Conservation (phyloP, 2,888 invertebrate species). For the Stenurella melanura region DNA sequence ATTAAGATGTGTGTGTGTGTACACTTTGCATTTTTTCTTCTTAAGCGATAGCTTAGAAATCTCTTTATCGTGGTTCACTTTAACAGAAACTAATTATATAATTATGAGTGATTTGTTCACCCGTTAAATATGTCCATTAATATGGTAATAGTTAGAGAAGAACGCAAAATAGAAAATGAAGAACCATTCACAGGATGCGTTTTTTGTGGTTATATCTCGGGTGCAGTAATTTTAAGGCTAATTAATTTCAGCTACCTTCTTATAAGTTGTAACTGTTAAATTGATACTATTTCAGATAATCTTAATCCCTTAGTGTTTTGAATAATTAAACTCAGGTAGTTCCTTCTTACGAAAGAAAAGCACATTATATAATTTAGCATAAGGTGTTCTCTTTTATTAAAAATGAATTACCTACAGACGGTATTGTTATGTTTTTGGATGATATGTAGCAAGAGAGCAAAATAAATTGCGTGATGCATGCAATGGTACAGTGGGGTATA, state of each 20-base stretch:
- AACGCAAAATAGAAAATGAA: slow-evolving; percentile 20
- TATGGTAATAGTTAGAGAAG: slow-evolving; percentile 24
- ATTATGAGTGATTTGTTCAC: slow-evolving; percentile 24
- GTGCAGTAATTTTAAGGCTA: slow-evolving; percentile 56
- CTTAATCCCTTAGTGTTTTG: slow-evolving; percentile 46
- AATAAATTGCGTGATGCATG: slow-evolving; percentile 67
- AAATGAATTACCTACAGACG: slow-evolving; percentile 50
- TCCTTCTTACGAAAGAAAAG: slow-evolving; percentile 23
- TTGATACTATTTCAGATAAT: slow-evolving; percentile 54
- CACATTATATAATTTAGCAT: slow-evolving; percentile 51
- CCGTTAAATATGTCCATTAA: slow-evolving; percentile 36
- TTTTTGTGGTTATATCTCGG: slow-evolving; percentile 50
- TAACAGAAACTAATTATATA: not conserved
- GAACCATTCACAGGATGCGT: slow-evolving; percentile 26
- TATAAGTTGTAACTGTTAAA: slow-evolving; percentile 48
- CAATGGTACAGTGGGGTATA: slow-evolving; percentile 60
- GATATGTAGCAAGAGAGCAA: slow-evolving; percentile 61
- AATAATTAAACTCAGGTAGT: slow-evolving; percentile 51
- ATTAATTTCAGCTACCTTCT: slow-evolving; percentile 56
- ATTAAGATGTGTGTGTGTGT: not conserved
- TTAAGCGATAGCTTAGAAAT: not conserved
- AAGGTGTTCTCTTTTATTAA: slow-evolving; percentile 50
- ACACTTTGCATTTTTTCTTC: not conserved
- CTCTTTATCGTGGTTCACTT: not conserved
- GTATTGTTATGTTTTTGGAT: slow-evolving; percentile 64